These are phyloP conservation scores for Cyclura pinguis DNA, from an alignment of 2,797 vertebrate genomes.

Conservation along the genomic window DNA sequence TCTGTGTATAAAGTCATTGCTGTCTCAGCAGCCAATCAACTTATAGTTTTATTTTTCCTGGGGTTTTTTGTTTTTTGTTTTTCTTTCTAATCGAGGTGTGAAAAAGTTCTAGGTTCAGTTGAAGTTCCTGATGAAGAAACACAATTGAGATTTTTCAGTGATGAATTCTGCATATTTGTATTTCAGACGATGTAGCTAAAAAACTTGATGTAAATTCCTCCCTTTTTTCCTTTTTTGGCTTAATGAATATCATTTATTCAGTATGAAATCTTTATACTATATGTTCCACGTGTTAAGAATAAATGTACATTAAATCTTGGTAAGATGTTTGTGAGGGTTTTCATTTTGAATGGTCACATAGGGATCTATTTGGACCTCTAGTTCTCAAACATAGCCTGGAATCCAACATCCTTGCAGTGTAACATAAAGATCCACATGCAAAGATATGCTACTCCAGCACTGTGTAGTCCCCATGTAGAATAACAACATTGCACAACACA, in stretches of 20 bases:
- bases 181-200: constrained; percentile 99
- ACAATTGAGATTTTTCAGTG: constrained; percentile 99
- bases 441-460: no score
- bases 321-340: constrained; percentile 98
- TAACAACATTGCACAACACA: no score
- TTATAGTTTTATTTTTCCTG: constrained; percentile 85
- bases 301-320: constrained; percentile 99
- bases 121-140: constrained; percentile 97
- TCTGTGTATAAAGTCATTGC: constrained; percentile 90
- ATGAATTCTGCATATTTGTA: constrained; percentile 99
- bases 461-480: no score
- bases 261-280: constrained; percentile 99
- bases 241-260: constrained; percentile 99
- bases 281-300: constrained; percentile 99
- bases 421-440: no score
- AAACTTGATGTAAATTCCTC: constrained; percentile 99
- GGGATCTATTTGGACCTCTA: no score
- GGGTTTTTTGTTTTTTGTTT: constrained; percentile 74
- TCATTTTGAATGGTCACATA: constrained; percentile 65
- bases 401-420: background rate
- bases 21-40: constrained; percentile 90
- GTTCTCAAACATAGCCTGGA: background rate
- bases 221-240: constrained; percentile 99
- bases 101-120: constrained; percentile 92
- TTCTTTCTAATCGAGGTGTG: constrained; percentile 92